Evolutionary conservation across 2,888 invertebrate genomes (phyloP), one percentile per base, ranked within the genome.

Genomic region (Ditula angustiorana): DNA sequence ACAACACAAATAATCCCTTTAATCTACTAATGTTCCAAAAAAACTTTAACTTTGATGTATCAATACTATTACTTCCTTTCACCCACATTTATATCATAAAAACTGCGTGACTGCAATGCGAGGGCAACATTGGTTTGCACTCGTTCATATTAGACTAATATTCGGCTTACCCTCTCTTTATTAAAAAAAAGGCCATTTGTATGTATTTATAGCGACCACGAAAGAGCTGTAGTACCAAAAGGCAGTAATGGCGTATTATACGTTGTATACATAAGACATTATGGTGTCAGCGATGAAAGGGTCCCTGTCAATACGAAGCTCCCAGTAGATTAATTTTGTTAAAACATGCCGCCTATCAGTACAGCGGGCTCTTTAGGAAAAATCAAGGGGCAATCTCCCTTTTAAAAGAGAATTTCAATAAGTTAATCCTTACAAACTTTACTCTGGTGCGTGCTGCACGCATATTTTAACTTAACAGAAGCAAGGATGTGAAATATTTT

Each of bases 161-260:
- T 90, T 87, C 90, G 85, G 81, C 85, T 82, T 85, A 87, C 90
- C 92, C 91, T 83, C 83, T 79, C 83, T 82, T 89, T 92, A 91
- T 91, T 92, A 91, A 91, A 90, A 91, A n/a, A 92, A 88, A 83
- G 85, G 86, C 90, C 85, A 89, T 92, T 92, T 90, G 90, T 91
- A 89, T 85, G 85, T 89, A 90, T 90, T 88, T 90, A 90, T 86
- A 86, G 86, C 78, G 75, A 75, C 78, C 80, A 75, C 74, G 75
- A 76, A 79, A 80, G 8, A n/a, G 26, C 28, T n/a, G 1, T n/a
- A 11, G 1, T 19, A 28, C 21, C 2, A 30, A 44, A 44, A 13
- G 11, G 13, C 7, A 7, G 19, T 30, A 30, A 23, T 10, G 8
- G 8, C 23, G 2, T 19, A 2, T 23, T 2, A 35, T 23, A 35